Conservation (phyloP, 35 echinoderm and acorn worm species). For the Apostichopus japonicus region DNA sequence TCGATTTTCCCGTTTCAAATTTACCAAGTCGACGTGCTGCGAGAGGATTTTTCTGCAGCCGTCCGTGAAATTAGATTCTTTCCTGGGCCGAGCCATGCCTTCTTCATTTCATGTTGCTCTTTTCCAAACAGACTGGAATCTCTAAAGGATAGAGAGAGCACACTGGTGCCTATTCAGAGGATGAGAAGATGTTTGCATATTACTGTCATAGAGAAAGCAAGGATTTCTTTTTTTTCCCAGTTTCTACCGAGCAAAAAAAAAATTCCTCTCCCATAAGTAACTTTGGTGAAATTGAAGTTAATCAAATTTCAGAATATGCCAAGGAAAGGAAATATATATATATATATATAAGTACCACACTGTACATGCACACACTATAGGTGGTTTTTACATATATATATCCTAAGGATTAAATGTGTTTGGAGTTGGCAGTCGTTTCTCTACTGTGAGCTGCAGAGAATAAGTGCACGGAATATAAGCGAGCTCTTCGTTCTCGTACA, state of each 20-base stretch:
- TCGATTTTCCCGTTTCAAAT: slow-evolving; percentile 36
- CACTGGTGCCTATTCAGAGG: background rate
- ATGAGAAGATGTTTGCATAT: background rate
- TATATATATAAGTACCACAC: too few relatives aligned
- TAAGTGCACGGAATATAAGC: too few relatives aligned
- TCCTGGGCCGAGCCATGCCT: slow-evolving; percentile 37
- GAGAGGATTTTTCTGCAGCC: slow-evolving; percentile 39
- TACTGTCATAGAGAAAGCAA: background rate
- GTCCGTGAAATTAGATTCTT: slow-evolving; percentile 53
- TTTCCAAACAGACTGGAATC: slow-evolving; percentile 36
- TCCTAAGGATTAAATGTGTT: too few relatives aligned
- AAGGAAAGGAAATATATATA: background rate
- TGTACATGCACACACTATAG: too few relatives aligned
- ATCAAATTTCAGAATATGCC: background rate
- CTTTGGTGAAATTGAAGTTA: slow-evolving; percentile 1
- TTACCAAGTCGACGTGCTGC: background rate
- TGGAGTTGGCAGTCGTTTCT: too few relatives aligned
- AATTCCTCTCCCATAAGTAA: background rate
- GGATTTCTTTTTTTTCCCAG: background rate
- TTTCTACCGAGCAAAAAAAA: background rate
- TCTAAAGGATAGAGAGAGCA: slow-evolving; percentile 28
- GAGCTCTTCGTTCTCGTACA: too few relatives aligned
- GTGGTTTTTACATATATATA: too few relatives aligned
- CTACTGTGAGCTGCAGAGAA: too few relatives aligned
- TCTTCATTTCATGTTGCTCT: slow-evolving; percentile 47